Evolutionary conservation across 2,888 invertebrate species (phyloP).

Genomic region (Spialia ferax): DNA sequence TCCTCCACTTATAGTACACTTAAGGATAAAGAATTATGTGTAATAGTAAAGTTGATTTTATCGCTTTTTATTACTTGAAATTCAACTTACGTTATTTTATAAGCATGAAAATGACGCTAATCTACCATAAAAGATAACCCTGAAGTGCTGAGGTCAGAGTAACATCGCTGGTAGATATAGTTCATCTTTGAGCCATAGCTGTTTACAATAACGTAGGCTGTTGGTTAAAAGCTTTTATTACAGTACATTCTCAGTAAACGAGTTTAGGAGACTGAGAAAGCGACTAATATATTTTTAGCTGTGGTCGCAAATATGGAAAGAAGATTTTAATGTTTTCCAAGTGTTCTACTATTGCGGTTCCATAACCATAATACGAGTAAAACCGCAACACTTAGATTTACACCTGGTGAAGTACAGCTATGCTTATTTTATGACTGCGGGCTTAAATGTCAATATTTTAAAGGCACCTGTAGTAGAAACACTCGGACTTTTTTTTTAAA

Average conservation of each 20-base stretch:
- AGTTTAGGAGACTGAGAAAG: constrained; percentile 5
- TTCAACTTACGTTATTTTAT: not conserved
- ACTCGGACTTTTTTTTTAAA: too few relatives aligned
- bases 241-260: not conserved
- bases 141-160: too few relatives aligned
- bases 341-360: not conserved
- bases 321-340: not conserved
- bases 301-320: not conserved
- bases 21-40: not conserved
- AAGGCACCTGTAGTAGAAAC: too few relatives aligned
- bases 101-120: too few relatives aligned
- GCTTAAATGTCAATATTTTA: not conserved
- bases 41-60: not conserved
- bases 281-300: not conserved
- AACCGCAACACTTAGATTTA: constrained; percentile 23
- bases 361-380: not conserved
- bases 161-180: too few relatives aligned
- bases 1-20: not conserved
- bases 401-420: not conserved
- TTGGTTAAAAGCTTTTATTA: not conserved
- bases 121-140: too few relatives aligned
- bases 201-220: too few relatives aligned
- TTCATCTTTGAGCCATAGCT: too few relatives aligned
- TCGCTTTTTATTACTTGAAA: not conserved
- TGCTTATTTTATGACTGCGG: constrained; percentile 5